These are phyloP conservation scores for Parascotia fuliginaria DNA, from an alignment of 2,888 invertebrate genomes.

Conservation along the genomic window DNA sequence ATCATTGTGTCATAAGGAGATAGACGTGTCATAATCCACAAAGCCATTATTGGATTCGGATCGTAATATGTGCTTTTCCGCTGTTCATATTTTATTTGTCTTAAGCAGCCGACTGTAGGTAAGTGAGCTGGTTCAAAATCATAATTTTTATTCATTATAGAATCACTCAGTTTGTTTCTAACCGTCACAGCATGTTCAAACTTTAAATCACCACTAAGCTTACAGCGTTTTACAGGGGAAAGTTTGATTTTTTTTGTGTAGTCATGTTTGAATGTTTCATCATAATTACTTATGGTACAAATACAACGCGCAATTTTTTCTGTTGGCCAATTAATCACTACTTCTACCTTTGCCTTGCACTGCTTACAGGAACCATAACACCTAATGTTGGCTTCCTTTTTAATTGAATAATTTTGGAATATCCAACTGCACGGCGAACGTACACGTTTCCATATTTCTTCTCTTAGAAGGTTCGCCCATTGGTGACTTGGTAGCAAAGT, in stretches of 20 bases:
- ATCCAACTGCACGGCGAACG: slow-evolving; percentile 12
- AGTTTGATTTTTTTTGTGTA: neutral
- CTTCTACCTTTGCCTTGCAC: slow-evolving; percentile 8
- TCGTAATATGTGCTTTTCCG: slow-evolving; percentile 17
- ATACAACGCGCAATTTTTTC: neutral
- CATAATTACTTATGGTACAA: neutral
- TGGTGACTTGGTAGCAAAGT: neutral
- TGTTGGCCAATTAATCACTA: slow-evolving; percentile 6
- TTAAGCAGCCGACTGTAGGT: slow-evolving; percentile 21
- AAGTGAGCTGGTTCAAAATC: slow-evolving; percentile 21
- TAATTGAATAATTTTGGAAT: slow-evolving; percentile 14
- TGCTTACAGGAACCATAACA: slow-evolving; percentile 12
- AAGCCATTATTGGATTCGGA: too few species aligned
- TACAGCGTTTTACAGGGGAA: slow-evolving; percentile 9
- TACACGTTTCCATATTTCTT: slow-evolving; percentile 10
- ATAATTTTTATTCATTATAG: too few species aligned
- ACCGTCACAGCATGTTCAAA: too few species aligned
- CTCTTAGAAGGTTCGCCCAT: neutral
- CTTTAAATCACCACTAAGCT: too few species aligned
- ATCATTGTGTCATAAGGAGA: neutral
- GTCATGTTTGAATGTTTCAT: slow-evolving; percentile 1
- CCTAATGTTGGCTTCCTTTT: slow-evolving; percentile 2
- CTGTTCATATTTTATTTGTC: slow-evolving; percentile 30
- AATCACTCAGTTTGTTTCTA: too few species aligned
- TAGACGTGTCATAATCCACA: too few species aligned